Base-by-base conservation (phyloP, 2,113 vertebrate species). In the Struthio camelus region DNA sequence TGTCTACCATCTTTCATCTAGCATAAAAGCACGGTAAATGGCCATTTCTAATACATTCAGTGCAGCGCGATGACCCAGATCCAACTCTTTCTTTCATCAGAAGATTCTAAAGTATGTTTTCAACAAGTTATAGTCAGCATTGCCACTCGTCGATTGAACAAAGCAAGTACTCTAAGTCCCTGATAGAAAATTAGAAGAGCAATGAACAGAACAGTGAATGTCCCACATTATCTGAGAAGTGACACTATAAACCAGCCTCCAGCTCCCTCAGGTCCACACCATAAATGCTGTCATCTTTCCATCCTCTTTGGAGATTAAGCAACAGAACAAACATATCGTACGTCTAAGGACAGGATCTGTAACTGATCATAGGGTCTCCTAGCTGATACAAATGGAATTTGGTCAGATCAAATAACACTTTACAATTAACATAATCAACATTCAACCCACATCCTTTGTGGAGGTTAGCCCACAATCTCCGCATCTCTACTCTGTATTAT, bases 391-490 rank as follows among this genome's bases (percentile, higher is more conserved):
- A 75, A 44, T 11, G 3, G 48, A 61, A 69, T 44, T 15, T 78
- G 48, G 32, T 22, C 9, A 80, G 15, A 77, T 32, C 13, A 73
- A 73, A 3, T 5, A 61, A 17, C 11, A 58, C 24, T 25, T 70
- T 65, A 23, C 5, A 81, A 71, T 46, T 81, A 90, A 77, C 24
- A 19, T 42, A 20, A 58, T 11, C 64, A 38, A 48, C 36, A 80
- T 2, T 9, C 22, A 69, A 11, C 4, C 2, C 0, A 30, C 34
- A 53, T 18, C 16, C 46, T 80, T 14, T 14, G 8, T 20, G 44
- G 25, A 48, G 10, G 34, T 23, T 0, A 1, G 5, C 1, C 25
- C 7, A 38, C 53, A n/a, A n/a, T 65, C 23, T 75, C 11, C 54
- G 51, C 51, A 66, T 61, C 14, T 66, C 48, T 34, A 14, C 53